Percentiles rank a stretch among this genome's conserved stretches.
These are phyloP conservation scores for Liparis tanakae DNA, from an alignment of 2,797 vertebrate species.

Conservation along the genomic window DNA sequence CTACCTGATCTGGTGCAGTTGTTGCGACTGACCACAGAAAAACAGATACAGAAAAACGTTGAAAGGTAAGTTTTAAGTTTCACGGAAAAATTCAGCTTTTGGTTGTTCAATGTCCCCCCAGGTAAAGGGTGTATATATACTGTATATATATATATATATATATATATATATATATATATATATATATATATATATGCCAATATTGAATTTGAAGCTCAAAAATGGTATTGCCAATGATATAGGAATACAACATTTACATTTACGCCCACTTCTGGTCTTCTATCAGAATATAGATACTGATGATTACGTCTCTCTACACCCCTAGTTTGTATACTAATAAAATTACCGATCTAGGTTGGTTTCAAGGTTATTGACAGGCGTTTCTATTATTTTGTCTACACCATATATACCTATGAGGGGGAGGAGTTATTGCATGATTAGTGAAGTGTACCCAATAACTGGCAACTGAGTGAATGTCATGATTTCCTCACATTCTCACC, in stretches of 20 bases:
- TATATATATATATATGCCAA: neutral
- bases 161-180: neutral
- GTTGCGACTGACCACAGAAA: conserved; percentile 88
- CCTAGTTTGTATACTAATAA: no score
- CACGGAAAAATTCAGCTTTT: neutral
- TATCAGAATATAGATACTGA: no score
- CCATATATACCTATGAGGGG: no score
- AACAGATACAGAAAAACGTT: conserved; percentile 36
- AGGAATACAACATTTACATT: neutral
- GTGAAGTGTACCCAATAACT: no score
- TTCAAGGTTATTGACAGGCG: no score
- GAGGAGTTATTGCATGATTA: no score
- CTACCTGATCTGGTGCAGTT: conserved; percentile 89
- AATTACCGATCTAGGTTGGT: no score
- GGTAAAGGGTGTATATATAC: neutral
- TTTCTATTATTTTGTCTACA: no score
- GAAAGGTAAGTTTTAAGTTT: conserved; percentile 8
- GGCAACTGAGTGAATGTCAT: no score
- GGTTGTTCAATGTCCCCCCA: conserved; percentile 1
- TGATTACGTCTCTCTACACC: no score
- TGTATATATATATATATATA: neutral
- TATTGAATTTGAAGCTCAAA: conserved; percentile 1
- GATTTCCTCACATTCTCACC: no score
- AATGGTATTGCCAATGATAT: neutral
- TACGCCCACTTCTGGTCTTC: neutral